Base-by-base conservation (phyloP, 2,113 vertebrate species). In the Phyllopteryx taeniolatus region DNA sequence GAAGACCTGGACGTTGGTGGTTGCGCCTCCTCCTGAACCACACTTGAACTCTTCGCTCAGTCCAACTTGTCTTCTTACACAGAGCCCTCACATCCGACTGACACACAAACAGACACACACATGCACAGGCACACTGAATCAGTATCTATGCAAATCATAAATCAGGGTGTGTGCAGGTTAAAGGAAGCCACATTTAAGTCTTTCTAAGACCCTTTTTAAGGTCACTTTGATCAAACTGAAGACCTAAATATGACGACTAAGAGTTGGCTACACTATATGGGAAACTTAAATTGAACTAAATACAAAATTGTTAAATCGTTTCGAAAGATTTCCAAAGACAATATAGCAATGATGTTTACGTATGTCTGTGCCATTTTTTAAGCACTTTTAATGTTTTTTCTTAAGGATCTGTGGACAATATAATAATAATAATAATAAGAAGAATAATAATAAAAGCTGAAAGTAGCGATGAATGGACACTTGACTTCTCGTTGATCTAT, bases 21-120 rank as follows among this genome's bases (percentile, higher is more conserved):
- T 91, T 91, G 71, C 90, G 85, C 71, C 83, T 79, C 72, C 85
- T 86, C 75, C 82, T 84, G 83, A 90, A 91, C 89, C 88, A 91
- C 8, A 87, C 62, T 60, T 90, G 79, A 70, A 89, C 66, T 72
- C 35, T 87, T 11, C 71, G 79, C 39, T 90, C 86, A 56, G 79
- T 27, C 88, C 84, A 89, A 31, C 84, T 78, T 6, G 82, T 89
- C 75, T 91, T 91, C 76, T 91, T 90, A 78, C 87, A 85, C 27
- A 91, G 76, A 70, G 79, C 75, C 53, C 67, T 72, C 71, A 90
- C 69, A 43, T 87, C 81, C 27, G 70, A 75, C 85, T 90, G 76
- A 65, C 0, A 72, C 51, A 77, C 43, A 68, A 35, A 12, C 27
- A 19, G 11, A 12, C 20, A 66, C 61, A 63, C 22, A 59, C 47